These are phyloP conservation scores for Dasyprocta punctata DNA, from an alignment of 2,113 vertebrate genomes.

Conservation along the genomic window DNA sequence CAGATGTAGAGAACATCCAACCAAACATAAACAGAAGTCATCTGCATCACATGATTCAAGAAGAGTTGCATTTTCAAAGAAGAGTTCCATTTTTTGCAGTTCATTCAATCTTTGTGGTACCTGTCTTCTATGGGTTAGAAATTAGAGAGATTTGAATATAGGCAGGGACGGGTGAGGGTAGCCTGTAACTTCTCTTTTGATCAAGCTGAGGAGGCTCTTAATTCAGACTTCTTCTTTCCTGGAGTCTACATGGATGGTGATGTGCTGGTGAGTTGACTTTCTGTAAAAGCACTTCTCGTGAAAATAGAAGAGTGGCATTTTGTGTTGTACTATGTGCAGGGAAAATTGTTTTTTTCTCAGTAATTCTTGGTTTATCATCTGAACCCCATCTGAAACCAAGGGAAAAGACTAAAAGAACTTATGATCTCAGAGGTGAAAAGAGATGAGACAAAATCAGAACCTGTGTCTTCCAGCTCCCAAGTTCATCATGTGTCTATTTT, in stretches of 20 bases:
- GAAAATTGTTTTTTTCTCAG: background rate
- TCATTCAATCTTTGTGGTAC: background rate
- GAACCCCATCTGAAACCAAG: background rate
- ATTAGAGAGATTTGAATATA: background rate
- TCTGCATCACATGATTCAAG: background rate
- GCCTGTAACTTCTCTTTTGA: background rate
- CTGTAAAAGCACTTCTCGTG: background rate
- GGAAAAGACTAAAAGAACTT: background rate
- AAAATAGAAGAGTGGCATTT: background rate
- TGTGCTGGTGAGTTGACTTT: background rate
- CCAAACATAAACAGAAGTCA: background rate
- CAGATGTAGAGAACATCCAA: background rate
- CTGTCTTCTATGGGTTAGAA: background rate
- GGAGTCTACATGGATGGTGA: background rate
- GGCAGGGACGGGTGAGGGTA: background rate
- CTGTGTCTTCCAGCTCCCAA: background rate
- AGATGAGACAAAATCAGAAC: background rate
- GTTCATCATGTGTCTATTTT: background rate
- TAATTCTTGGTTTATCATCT: background rate
- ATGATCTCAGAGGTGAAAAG: background rate
- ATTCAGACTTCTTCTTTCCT: background rate
- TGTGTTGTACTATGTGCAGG: accelerated
- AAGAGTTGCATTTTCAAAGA: background rate
- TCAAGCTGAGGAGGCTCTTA: background rate
- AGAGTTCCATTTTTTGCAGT: background rate